Evolutionary conservation across 2,888 invertebrate species (phyloP).

Genomic region (Acanthacorydalis orientalis): DNA sequence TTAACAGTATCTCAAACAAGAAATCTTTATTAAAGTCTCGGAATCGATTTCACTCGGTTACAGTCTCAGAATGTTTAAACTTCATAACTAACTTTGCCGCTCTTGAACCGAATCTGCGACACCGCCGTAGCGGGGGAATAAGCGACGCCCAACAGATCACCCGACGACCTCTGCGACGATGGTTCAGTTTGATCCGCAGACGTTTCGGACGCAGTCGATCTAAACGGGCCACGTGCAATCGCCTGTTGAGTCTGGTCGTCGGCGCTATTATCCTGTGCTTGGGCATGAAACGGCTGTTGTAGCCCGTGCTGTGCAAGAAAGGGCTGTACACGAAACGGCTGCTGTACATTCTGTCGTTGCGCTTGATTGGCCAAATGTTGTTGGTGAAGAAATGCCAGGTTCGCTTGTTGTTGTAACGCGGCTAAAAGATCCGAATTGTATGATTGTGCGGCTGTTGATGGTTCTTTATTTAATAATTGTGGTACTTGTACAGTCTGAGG

Average conservation of each 20-base stretch:
- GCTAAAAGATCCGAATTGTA: not conserved
- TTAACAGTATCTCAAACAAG: too few species aligned
- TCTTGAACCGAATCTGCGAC: slow-evolving; percentile 29
- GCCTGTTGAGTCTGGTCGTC: not conserved
- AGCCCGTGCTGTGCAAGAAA: slow-evolving; percentile 8
- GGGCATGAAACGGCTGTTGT: not conserved
- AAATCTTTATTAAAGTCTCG: too few species aligned
- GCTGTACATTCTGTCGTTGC: slow-evolving; percentile 14
- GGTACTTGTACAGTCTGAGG: too few species aligned
- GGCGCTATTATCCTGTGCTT: too few species aligned
- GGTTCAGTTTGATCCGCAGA: not conserved
- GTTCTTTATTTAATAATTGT: too few species aligned
- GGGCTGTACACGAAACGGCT: slow-evolving; percentile 10
- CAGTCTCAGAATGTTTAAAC: slow-evolving; percentile 12
- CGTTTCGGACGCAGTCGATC: not conserved
- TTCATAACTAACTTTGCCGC: slow-evolving; percentile 23
- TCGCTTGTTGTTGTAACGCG: slow-evolving; percentile 10
- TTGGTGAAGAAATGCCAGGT: slow-evolving; percentile 16
- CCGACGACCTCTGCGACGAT: too few species aligned
- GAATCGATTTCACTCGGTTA: too few species aligned
- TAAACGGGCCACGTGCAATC: not conserved
- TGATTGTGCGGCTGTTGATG: not conserved
- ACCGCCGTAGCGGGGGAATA: slow-evolving; percentile 29
- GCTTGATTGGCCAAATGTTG: slow-evolving; percentile 13
- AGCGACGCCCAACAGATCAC: slow-evolving; percentile 22